Conservation (phyloP, 2,797 vertebrate genomes). For the Ispidina lecontei region DNA sequence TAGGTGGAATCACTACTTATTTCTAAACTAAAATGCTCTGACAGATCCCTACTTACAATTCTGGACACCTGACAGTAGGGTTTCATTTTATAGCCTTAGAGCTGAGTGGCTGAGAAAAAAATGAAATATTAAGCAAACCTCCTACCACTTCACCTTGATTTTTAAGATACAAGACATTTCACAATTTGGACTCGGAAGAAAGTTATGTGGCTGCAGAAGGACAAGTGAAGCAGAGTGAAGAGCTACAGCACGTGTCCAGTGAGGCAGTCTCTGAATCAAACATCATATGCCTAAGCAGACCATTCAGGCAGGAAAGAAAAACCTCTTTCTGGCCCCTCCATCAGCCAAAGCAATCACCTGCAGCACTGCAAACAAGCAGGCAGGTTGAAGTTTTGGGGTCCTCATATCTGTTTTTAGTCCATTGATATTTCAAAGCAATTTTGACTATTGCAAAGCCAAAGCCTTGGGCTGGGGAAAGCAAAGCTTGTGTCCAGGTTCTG, state of each 20-base stretch:
- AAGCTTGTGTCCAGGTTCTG: not conserved
- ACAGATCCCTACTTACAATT: not conserved
- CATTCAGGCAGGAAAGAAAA: not conserved
- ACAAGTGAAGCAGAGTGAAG: not conserved
- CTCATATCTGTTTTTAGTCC: not conserved
- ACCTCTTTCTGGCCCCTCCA: not conserved
- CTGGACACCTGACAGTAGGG: not conserved
- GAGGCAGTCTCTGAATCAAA: not conserved
- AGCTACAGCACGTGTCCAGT: not conserved
- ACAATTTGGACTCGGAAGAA: not conserved
- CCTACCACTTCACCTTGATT: not conserved
- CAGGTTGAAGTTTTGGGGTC: not conserved
- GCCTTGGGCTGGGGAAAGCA: not conserved
- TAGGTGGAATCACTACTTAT: not conserved
- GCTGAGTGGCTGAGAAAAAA: not conserved
- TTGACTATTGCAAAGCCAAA: not conserved
- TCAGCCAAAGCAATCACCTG: not conserved
- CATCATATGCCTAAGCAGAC: not conserved
- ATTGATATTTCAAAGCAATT: not conserved
- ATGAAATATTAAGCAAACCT: not conserved
- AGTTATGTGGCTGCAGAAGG: not conserved
- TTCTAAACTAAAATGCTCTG: slow-evolving; percentile 5
- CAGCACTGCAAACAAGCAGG: not conserved
- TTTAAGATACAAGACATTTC: not conserved
- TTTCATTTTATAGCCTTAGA: not conserved